phyloP scores from a whole-genome alignment of 2,797 vertebrate genomes.

The Psittacula derbiana region DNA sequence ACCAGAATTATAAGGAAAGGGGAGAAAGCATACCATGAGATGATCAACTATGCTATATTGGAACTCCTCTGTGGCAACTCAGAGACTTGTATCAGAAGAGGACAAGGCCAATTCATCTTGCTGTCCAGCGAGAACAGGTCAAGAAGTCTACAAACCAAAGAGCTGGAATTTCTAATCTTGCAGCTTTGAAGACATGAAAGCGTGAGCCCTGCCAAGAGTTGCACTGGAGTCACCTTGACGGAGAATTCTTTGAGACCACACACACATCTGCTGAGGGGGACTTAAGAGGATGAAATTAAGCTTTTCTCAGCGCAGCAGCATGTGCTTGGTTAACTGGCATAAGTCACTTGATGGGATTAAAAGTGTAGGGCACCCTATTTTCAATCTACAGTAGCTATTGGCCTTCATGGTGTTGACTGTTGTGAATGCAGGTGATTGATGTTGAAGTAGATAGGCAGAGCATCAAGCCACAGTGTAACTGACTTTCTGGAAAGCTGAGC shows the following conservation, averaged over 20 bases:
- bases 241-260: neutral
- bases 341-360: neutral
- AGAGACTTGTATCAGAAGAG: neutral
- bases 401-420: neutral
- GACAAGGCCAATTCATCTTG: neutral
- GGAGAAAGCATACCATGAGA: neutral
- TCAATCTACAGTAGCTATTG: neutral
- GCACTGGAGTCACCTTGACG: neutral
- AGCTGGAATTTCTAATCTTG: no score
- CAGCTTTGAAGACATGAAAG: neutral
- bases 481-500: neutral
- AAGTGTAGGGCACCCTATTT: neutral
- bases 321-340: neutral
- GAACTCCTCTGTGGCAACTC: neutral
- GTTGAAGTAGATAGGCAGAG: neutral
- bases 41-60: neutral
- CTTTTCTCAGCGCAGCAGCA: neutral
- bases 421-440: neutral
- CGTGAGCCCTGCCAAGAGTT: neutral
- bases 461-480: neutral
- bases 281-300: neutral
- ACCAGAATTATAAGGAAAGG: neutral
- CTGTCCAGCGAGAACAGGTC: neutral
- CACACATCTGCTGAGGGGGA: neutral
- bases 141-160: neutral